A percentile compares a stretch with the other conserved stretches of the same genome.
phyloP scores from a whole-genome alignment of 2,888 invertebrate genomes.

The Drosophila putrida region DNA sequence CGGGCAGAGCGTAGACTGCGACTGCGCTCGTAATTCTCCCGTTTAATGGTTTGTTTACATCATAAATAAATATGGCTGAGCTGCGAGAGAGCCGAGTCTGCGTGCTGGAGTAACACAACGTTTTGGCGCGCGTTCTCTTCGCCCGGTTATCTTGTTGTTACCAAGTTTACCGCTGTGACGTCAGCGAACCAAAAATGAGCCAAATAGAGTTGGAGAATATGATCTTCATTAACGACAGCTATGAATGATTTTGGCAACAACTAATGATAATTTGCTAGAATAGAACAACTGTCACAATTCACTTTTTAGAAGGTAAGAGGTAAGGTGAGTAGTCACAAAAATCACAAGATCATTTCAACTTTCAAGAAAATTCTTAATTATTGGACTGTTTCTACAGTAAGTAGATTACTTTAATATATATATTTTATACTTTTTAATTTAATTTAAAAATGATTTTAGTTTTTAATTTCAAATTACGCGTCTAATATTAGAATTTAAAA shows the following conservation, averaged over 20 bases:
- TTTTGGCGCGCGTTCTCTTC: constrained; percentile 59
- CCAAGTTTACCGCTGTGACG: constrained; percentile 41
- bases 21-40: constrained; percentile 82
- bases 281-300: no score
- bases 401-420: no score
- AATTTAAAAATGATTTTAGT: no score
- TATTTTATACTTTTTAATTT: no score
- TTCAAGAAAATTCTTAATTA: no score
- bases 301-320: no score
- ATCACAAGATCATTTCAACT: no score
- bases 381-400: no score
- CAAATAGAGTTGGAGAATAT: constrained; percentile 19
- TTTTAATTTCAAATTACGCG: no score
- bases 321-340: no score
- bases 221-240: constrained; percentile 53
- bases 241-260: constrained; percentile 29
- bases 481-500: no score
- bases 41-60: constrained; percentile 84
- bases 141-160: constrained; percentile 9
- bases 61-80: constrained; percentile 84
- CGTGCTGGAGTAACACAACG: constrained; percentile 31
- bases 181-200: constrained; percentile 15
- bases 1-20: constrained; percentile 64
- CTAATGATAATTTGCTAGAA: no score
- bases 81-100: constrained; percentile 56